Conservation (phyloP, 1,140 invertebrate species). For the Pissodes strobi region DNA sequence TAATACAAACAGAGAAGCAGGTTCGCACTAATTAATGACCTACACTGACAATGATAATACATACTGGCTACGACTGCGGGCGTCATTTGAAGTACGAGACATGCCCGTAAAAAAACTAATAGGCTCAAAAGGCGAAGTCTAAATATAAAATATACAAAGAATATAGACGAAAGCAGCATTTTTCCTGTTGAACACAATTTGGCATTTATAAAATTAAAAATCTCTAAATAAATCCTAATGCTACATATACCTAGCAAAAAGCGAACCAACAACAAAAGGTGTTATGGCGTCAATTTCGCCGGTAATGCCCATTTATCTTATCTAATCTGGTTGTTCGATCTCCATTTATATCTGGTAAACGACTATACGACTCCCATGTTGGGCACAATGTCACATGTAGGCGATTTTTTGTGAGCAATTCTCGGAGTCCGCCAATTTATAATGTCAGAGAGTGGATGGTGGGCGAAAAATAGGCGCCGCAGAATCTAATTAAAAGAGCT, state of each 20-base stretch:
- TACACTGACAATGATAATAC: too few species aligned
- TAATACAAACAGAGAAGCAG: too few species aligned
- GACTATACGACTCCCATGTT: conserved; percentile 12
- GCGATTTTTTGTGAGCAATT: conserved; percentile 20
- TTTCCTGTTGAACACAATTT: too few species aligned
- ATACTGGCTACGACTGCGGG: too few species aligned
- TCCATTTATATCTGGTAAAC: conserved; percentile 17
- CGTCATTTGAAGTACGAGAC: too few species aligned
- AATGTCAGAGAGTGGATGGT: background rate
- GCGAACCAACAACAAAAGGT: background rate
- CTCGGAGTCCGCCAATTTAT: conserved; percentile 12
- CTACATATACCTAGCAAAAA: background rate
- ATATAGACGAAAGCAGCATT: too few species aligned
- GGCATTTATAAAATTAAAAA: too few species aligned
- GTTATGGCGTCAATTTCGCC: conserved; percentile 3
- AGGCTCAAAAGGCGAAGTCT: too few species aligned
- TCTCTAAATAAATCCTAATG: too few species aligned
- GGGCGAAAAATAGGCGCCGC: conserved; percentile 18
- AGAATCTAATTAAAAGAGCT: background rate
- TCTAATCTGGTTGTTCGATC: conserved; percentile 14
- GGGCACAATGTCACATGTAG: conserved; percentile 24
- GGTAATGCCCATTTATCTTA: background rate
- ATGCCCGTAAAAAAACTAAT: too few species aligned
- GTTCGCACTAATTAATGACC: too few species aligned
- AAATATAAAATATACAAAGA: too few species aligned